These are phyloP conservation scores for Gasterosteus nipponicus DNA, from an alignment of 2,113 vertebrate genomes.

Conservation along the genomic window DNA sequence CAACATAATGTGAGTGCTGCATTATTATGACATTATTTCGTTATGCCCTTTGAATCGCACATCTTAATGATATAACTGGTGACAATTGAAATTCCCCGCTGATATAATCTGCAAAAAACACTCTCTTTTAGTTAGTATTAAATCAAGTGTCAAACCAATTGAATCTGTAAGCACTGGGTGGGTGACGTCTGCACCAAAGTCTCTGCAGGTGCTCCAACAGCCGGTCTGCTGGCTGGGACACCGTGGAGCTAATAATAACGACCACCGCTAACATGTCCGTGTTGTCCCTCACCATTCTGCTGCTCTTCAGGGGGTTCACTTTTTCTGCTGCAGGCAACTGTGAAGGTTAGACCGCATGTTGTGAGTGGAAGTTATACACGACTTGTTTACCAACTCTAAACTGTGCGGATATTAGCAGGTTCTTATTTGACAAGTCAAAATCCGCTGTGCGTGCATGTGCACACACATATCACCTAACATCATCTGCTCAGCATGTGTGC, in stretches of 20 bases:
- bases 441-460: not conserved
- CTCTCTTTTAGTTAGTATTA: not conserved
- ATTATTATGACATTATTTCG: not conserved
- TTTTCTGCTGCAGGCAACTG: conserved; percentile 32
- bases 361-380: conserved; percentile 1
- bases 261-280: conserved; percentile 20
- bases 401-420: not conserved
- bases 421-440: not conserved
- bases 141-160: not conserved
- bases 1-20: not conserved
- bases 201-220: not conserved
- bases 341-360: conserved; percentile 57
- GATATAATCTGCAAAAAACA: not conserved
- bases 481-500: not conserved
- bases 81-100: not conserved
- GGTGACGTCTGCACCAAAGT: not conserved
- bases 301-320: conserved; percentile 15
- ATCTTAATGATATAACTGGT: not conserved
- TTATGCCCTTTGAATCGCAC: not conserved
- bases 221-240: not conserved
- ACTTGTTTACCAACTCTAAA: not conserved
- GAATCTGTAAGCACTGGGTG: not conserved
- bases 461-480: too few relatives aligned
- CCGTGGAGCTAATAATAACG: conserved; percentile 25
- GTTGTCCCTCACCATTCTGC: conserved; percentile 22